Evolutionary conservation across 2,797 vertebrate genomes (phyloP), one percentile per base, ranked within the genome.

Genomic region (Petrocephalus schoutedeni): DNA sequence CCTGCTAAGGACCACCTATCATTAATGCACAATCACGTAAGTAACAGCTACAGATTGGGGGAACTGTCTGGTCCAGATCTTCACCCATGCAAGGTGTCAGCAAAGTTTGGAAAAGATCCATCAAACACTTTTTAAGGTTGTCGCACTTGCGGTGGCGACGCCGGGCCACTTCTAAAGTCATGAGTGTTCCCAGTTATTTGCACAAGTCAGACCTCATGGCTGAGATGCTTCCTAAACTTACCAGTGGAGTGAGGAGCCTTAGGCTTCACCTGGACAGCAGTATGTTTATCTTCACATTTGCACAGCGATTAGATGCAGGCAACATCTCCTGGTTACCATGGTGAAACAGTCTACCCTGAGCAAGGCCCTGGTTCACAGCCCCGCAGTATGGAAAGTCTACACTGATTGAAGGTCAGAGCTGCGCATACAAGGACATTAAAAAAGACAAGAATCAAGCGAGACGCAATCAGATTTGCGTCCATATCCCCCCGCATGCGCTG

Each of bases 391-490:
- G 89, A 93, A 93, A 94, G 94, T 95, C 93, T 92, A 92, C 92
- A 92, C 94, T 95, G 95, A 96, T 96, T 96, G 95, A 95, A 95
- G 94, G 94, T 96, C 94, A 95, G 85, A 88, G 88, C 87, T 45
- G 9, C 91, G 6, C 92, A 90, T 90, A 90, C 93, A 90, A 93
- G 91, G 91, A 91, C 58, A 64, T 86, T 64, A 64, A 86, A 86
- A 92, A 91, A 92, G 89, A 71, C 89, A 91, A 92, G 93, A 95
- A 95, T 95, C 94, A 95, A 93, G 89, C 89, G 93, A 93, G 90
- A 90, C 93, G 92, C 93, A 95, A 95, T 95, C 94, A 95, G 91
- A 92, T 91, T 93, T 93, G 91, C 89, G 89, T 90, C 92, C 91
- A 91, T 91, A 89, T 93, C 92, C 92, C 90, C 91, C 89, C 89